These are phyloP conservation scores for Metopia argyrocephala DNA, from an alignment of 2,888 invertebrate species.

Conservation along the genomic window DNA sequence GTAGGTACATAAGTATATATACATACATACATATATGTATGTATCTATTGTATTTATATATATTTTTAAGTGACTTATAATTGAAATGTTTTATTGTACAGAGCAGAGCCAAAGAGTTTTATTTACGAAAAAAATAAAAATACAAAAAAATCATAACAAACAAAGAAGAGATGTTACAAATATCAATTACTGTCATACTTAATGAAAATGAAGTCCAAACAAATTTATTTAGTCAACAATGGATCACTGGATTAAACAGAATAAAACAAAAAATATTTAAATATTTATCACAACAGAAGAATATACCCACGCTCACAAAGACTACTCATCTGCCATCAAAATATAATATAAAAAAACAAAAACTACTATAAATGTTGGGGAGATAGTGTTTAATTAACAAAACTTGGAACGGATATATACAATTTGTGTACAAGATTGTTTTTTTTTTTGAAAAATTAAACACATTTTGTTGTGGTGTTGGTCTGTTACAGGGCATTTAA, in stretches of 20 bases:
- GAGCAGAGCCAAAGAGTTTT: conserved; percentile 1
- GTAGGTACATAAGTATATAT: too few relatives aligned
- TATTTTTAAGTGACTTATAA: too few relatives aligned
- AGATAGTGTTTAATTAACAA: neutral
- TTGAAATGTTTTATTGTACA: conserved; percentile 40
- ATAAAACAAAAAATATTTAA: neutral
- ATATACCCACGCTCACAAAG: neutral
- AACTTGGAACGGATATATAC: conserved; percentile 31
- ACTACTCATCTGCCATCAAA: conserved; percentile 16
- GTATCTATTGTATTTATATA: too few relatives aligned
- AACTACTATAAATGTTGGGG: neutral
- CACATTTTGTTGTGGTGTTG: too few relatives aligned
- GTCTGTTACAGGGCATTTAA: too few relatives aligned
- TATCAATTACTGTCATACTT: conserved; percentile 60
- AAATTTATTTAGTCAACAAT: conserved; percentile 54
- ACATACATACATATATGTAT: neutral
- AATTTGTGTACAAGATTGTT: conserved; percentile 15
- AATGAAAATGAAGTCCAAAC: conserved; percentile 58
- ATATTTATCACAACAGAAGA: neutral
- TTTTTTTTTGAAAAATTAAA: too few relatives aligned
- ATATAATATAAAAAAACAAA: conserved; percentile 5
- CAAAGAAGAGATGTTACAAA: conserved; percentile 46
- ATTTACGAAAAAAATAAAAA: neutral
- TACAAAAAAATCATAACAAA: neutral
- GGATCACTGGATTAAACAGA: neutral